These are phyloP conservation scores for Bombus pascuorum DNA, from an alignment of 1,140 invertebrate genomes.

Conservation along the genomic window DNA sequence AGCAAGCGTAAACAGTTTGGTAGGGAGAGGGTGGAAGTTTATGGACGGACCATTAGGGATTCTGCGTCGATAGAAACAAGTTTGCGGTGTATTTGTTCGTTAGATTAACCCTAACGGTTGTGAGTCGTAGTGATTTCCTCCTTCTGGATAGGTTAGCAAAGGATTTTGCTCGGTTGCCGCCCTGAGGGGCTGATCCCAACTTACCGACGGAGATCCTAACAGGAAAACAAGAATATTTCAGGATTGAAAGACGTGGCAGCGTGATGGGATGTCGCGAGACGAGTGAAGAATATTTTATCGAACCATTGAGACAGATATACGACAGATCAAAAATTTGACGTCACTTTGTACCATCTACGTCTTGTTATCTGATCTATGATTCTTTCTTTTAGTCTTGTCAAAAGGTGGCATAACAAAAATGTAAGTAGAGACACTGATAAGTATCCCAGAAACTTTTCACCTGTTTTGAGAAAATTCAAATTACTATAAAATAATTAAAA, in stretches of 20 bases:
- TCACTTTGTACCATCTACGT: no score
- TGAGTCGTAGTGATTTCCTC: conserved; percentile 56
- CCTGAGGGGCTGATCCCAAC: background rate
- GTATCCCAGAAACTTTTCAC: no score
- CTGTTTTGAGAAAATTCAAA: no score
- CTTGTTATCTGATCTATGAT: no score
- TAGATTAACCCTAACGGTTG: conserved; percentile 55
- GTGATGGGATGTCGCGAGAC: background rate
- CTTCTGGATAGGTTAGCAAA: conserved; percentile 52
- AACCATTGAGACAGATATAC: background rate
- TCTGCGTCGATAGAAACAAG: conserved; percentile 49
- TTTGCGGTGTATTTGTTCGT: conserved; percentile 53
- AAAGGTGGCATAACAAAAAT: no score
- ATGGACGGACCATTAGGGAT: conserved; percentile 55
- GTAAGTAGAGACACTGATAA: no score
- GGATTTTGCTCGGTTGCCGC: conserved; percentile 40
- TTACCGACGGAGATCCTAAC: no score
- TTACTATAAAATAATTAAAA: no score
- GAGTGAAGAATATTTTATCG: background rate
- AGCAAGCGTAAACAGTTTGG: background rate
- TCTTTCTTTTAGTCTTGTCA: no score
- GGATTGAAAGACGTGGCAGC: background rate
- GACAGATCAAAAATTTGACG: no score
- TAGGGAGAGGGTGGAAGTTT: background rate
- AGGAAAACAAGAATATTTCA: background rate